phyloP scores from a whole-genome alignment of 2,113 vertebrate species.

The Antechinus stuartii region DNA sequence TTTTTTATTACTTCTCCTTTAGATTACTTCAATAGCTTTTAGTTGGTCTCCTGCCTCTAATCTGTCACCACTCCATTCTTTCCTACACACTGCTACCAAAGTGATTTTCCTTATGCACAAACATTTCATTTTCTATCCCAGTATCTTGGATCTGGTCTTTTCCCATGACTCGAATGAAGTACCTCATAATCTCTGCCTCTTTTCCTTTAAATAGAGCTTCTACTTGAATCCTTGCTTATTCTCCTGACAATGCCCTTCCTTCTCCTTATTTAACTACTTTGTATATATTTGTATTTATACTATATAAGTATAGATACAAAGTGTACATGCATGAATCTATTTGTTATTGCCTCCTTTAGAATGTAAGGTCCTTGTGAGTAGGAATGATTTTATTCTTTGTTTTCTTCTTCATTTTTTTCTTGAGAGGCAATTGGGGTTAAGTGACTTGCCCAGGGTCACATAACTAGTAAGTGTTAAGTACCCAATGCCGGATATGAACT shows the following conservation, averaged over 20 bases:
- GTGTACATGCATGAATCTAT: not conserved
- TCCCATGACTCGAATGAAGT: not conserved
- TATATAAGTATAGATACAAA: not conserved
- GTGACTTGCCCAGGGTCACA: too few species aligned
- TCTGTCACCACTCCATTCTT: not conserved
- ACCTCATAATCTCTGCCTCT: not conserved
- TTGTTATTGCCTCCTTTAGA: not conserved
- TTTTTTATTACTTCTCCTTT: not conserved
- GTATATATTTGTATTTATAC: not conserved
- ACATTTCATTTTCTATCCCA: not conserved
- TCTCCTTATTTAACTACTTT: not conserved
- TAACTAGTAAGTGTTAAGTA: too few species aligned
- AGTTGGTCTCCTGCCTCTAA: not conserved
- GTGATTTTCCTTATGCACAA: not conserved
- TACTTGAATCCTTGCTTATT: not conserved
- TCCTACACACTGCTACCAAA: not conserved
- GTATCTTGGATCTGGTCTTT: not conserved
- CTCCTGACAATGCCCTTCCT: not conserved
- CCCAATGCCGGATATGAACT: too few species aligned
- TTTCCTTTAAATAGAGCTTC: not conserved
- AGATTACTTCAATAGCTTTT: not conserved
- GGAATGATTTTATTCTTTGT: not conserved
- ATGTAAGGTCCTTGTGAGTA: not conserved
- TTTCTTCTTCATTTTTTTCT: not conserved
- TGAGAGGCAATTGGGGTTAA: too few species aligned